These are phyloP conservation scores for Pomacea canaliculata DNA, from an alignment of 2,888 invertebrate genomes.

Conservation along the genomic window DNA sequence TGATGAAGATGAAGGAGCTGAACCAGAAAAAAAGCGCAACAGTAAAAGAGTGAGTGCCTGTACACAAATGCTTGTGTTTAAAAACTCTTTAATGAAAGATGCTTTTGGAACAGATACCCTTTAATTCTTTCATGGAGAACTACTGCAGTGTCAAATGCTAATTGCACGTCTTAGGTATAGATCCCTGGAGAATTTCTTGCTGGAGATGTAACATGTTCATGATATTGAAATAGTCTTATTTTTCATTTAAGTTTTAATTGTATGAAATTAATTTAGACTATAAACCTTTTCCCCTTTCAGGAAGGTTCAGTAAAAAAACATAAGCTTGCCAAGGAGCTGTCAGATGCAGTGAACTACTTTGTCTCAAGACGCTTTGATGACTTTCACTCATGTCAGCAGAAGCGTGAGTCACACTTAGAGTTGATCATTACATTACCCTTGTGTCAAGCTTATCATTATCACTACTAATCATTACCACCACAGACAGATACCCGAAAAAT, in stretches of 20 bases:
- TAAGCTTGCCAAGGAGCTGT: constrained; percentile 71
- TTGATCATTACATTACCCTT: not conserved
- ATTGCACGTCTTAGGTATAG: too few species aligned
- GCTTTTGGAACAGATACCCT: too few species aligned
- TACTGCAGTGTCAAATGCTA: too few species aligned
- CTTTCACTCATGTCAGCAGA: constrained; percentile 65
- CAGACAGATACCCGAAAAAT: too few species aligned
- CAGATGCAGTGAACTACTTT: constrained; percentile 71
- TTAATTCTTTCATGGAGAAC: too few species aligned
- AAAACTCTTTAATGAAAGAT: too few species aligned
- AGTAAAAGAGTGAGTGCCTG: constrained; percentile 60
- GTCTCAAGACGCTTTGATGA: constrained; percentile 70
- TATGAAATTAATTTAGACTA: not conserved
- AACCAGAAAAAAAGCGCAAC: constrained; percentile 67
- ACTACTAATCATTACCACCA: not conserved
- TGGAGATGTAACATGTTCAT: too few species aligned
- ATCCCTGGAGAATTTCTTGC: too few species aligned
- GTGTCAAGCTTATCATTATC: not conserved
- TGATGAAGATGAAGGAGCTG: constrained; percentile 74
- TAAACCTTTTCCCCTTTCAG: constrained; percentile 39
- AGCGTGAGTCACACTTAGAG: constrained; percentile 58
- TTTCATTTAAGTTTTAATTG: not conserved
- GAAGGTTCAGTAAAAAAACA: constrained; percentile 64
- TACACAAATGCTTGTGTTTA: too few species aligned
- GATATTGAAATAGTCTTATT: not conserved